Percentiles rank a stretch among this genome's conserved stretches.
Evolutionary conservation across 2,797 vertebrate genomes (phyloP).

Genomic region (Borostomias antarcticus): DNA sequence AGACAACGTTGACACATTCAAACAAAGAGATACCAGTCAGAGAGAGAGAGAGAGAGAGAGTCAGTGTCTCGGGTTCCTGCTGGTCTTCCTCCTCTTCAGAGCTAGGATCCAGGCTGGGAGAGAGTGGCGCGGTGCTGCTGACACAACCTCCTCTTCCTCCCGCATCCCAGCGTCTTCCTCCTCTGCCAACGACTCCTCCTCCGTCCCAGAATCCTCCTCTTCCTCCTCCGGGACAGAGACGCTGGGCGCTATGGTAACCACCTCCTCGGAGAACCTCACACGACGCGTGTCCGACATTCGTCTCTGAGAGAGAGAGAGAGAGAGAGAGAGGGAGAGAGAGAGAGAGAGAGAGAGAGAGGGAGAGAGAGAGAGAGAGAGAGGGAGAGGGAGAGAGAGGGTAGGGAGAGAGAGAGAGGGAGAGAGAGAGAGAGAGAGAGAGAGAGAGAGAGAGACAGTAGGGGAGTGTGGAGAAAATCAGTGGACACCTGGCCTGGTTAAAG

Average conservation of each 20-base stretch:
- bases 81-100: constrained; percentile 65
- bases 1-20: background rate
- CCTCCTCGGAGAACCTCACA: constrained; percentile 71
- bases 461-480: background rate
- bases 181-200: constrained; percentile 9
- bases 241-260: constrained; percentile 53
- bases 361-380: background rate
- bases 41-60: background rate
- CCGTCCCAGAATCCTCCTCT: constrained; percentile 23
- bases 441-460: background rate
- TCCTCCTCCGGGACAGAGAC: constrained; percentile 45
- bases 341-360: background rate
- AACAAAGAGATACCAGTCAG: background rate
- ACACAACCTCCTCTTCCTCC: constrained; percentile 23
- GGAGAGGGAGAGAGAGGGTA: background rate
- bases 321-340: background rate
- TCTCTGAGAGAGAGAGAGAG: constrained; percentile 56
- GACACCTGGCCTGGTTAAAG: too few relatives aligned
- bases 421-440: background rate
- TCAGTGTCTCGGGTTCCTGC: constrained; percentile 55
- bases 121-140: constrained; percentile 35
- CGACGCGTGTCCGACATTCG: constrained; percentile 67
- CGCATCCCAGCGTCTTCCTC: constrained; percentile 15
- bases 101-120: constrained; percentile 72
- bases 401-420: background rate